Base-by-base conservation (phyloP, 2,113 vertebrate species). In the Rissa tridactyla region DNA sequence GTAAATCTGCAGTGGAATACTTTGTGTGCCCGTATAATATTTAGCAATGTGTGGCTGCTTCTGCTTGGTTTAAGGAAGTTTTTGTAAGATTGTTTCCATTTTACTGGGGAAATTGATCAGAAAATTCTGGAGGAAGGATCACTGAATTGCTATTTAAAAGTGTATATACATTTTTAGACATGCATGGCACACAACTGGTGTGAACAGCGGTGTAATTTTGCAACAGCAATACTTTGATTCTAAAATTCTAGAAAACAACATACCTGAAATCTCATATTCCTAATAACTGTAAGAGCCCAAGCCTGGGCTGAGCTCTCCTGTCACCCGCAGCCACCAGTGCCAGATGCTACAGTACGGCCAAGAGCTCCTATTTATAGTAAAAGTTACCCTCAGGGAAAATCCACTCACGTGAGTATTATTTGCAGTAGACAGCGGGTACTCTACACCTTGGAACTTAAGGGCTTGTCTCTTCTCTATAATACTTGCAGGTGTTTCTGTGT, bases 341-440 rank as follows among this genome's bases (percentile, higher is more conserved):
- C 95, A 96, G 91, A 94, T 84, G 83, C 91, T 94, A 88, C 87
- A 79, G 52, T 38, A 91, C 7, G 18, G 83, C 79, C 86, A 96
- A 82, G 90, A 94, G 87, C 57, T 88, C 51, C 95, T 95, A 90
- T 90, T 93, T 93, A 96, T 95, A 94, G 94, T n/a, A 65, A 44
- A 84, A 92, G 78, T 91, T 73, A 44, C 82, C 83, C 91, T 79
- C 38, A 5, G 82, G 86, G 95, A 91, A 97, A 97, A 89, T 84
- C 88, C 87, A 77, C 92, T 96, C 93, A 96, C 25, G 8, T 68
- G 88, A 92, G 81, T 30, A 88, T 54, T 69, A 94, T 87, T 92
- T 87, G 69, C 92, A 95, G 86, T 5, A 94, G 92, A 29, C 80
- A 92, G 65, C 21, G 47, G 55, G 69, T 92, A 82, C 69, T 79